Conservation (phyloP, 1,140 invertebrate species). For the Goniozus legneri region DNA sequence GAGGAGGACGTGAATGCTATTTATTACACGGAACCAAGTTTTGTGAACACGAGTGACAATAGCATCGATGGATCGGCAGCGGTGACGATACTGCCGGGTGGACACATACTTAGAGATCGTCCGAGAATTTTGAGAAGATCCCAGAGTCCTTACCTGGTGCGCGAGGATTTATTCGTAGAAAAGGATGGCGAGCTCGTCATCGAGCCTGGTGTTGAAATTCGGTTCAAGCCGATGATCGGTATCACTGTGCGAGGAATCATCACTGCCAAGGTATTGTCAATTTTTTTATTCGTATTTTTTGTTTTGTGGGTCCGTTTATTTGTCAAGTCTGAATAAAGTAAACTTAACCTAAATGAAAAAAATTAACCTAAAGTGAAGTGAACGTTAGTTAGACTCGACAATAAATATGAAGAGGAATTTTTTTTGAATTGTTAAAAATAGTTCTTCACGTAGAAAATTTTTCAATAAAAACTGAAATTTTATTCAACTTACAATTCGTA, state of each 20-base stretch:
- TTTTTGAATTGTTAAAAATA: no score
- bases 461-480: no score
- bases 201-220: conserved; percentile 80
- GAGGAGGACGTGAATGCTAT: conserved; percentile 25
- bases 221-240: conserved; percentile 84
- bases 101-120: conserved; percentile 56
- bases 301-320: no score
- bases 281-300: no score
- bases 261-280: conserved; percentile 83
- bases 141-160: conserved; percentile 73
- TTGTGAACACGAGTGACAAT: conserved; percentile 15
- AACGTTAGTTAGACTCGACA: no score
- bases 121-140: conserved; percentile 47
- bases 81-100: conserved; percentile 62
- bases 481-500: no score
- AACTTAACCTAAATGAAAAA: no score
- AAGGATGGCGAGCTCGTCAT: conserved; percentile 71
- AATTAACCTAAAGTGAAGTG: no score
- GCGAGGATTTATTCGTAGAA: conserved; percentile 78
- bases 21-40: conserved; percentile 47
- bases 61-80: conserved; percentile 13
- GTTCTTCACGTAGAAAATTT: no score
- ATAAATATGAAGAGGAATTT: no score
- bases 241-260: conserved; percentile 85
- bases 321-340: no score